Evolutionary conservation across 2,797 vertebrate species (phyloP).

Genomic region (Mallotus villosus): DNA sequence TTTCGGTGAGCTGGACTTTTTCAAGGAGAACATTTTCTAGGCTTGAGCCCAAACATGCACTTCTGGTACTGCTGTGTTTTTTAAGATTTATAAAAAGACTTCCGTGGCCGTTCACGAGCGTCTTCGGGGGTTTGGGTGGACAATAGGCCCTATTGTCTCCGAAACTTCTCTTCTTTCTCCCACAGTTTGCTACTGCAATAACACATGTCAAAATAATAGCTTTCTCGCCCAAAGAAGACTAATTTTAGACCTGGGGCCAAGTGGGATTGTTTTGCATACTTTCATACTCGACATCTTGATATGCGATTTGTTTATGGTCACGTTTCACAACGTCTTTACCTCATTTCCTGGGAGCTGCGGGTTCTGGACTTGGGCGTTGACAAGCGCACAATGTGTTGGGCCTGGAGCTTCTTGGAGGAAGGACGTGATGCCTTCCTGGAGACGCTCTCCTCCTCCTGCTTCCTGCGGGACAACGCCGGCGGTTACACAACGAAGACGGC

Average conservation of each 20-base stretch:
- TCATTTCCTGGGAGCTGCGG: conserved; percentile 41
- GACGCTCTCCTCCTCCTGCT: conserved; percentile 35
- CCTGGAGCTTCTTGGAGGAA: conserved; percentile 50
- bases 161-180: neutral
- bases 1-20: neutral
- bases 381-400: conserved; percentile 55
- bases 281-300: conserved; percentile 39
- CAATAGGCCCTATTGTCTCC: conserved; percentile 56
- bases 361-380: conserved; percentile 58
- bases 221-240: conserved; percentile 41
- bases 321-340: conserved; percentile 44
- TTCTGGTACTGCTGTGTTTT: conserved; percentile 1
- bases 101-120: conserved; percentile 44
- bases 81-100: conserved; percentile 64
- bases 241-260: conserved; percentile 42
- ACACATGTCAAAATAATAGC: conserved; percentile 55
- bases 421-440: conserved; percentile 51
- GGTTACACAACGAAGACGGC: conserved; percentile 38
- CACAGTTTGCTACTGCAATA: conserved; percentile 59
- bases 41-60: conserved; percentile 12
- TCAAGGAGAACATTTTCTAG: conserved; percentile 1
- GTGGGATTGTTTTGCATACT: neutral
- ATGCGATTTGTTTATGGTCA: conserved; percentile 22
- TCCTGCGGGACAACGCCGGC: conserved; percentile 59
- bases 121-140: conserved; percentile 50